Conservation (phyloP, 1,140 invertebrate genomes). For the Spodoptera litura region DNA sequence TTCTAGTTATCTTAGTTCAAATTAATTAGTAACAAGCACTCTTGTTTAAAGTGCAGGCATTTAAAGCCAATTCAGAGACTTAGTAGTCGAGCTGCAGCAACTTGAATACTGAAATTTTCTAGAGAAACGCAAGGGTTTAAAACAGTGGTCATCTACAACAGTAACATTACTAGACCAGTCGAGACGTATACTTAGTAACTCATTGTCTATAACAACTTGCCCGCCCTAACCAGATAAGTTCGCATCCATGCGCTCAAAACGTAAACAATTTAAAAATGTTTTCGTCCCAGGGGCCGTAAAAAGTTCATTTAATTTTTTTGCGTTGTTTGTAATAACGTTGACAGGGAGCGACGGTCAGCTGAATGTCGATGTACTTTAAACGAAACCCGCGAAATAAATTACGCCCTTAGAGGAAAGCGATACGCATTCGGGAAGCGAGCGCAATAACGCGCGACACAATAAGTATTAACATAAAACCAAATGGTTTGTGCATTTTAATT, state of each 20-base stretch:
- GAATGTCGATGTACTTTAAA: slow-evolving; percentile 33
- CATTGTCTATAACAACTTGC: neutral
- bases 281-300: slow-evolving; percentile 19
- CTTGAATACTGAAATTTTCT: too few relatives aligned
- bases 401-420: slow-evolving; percentile 34
- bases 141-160: too few relatives aligned
- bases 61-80: too few relatives aligned
- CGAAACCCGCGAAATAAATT: slow-evolving; percentile 38
- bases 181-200: neutral
- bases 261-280: slow-evolving; percentile 36
- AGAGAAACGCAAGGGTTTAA: neutral
- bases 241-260: slow-evolving; percentile 23
- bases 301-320: slow-evolving; percentile 29
- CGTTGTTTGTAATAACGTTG: slow-evolving; percentile 17
- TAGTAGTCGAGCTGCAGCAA: too few relatives aligned
- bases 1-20: too few relatives aligned
- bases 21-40: too few relatives aligned
- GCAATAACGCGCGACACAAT: slow-evolving; percentile 23
- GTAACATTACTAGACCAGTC: neutral
- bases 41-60: too few relatives aligned
- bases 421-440: slow-evolving; percentile 23
- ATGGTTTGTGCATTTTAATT: slow-evolving; percentile 46
- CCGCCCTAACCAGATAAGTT: neutral
- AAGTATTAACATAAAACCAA: slow-evolving; percentile 42
- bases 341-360: slow-evolving; percentile 21